A percentile compares a stretch with the other conserved stretches of the same genome.
Evolutionary conservation across 2,797 vertebrate species (phyloP).

Genomic region (Rachycentron canadum): DNA sequence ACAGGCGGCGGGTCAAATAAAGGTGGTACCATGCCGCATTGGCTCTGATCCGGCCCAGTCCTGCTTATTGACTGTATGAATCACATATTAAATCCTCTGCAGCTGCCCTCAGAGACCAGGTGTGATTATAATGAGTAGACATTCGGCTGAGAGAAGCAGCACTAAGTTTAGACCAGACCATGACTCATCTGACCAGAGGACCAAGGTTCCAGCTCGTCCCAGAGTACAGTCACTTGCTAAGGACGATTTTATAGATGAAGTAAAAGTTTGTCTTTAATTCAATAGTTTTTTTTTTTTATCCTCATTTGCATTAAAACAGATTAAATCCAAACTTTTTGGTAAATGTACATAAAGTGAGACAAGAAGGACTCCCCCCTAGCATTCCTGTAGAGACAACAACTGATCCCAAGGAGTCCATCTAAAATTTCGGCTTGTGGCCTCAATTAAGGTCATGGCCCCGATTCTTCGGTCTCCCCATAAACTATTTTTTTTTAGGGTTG

Average conservation of each 20-base stretch:
- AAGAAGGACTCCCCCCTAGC: neutral
- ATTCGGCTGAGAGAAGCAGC: conserved; percentile 28
- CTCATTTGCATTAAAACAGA: no score
- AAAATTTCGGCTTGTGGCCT: no score
- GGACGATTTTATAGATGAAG: neutral
- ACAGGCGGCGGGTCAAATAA: conserved; percentile 22
- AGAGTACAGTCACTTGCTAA: neutral
- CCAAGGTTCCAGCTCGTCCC: neutral
- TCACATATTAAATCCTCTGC: conserved; percentile 32
- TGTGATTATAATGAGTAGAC: conserved; percentile 47
- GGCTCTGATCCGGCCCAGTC: conserved; percentile 2
- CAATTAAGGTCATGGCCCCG: neutral
- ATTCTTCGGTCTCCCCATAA: no score
- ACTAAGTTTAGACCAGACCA: conserved; percentile 23
- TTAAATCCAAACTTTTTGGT: no score
- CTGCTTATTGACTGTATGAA: neutral
- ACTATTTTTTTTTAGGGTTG: no score
- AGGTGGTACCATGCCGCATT: conserved; percentile 8
- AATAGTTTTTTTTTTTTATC: neutral
- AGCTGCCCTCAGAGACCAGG: conserved; percentile 38
- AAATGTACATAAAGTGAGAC: neutral
- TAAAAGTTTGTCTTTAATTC: neutral
- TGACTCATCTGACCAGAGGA: conserved; percentile 43
- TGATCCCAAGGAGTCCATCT: no score
- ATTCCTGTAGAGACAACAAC: no score